A percentile compares a stretch with the other conserved stretches of the same genome.
These are phyloP conservation scores for Lasiurus cinereus DNA, from an alignment of 2,113 vertebrate genomes.

Conservation along the genomic window DNA sequence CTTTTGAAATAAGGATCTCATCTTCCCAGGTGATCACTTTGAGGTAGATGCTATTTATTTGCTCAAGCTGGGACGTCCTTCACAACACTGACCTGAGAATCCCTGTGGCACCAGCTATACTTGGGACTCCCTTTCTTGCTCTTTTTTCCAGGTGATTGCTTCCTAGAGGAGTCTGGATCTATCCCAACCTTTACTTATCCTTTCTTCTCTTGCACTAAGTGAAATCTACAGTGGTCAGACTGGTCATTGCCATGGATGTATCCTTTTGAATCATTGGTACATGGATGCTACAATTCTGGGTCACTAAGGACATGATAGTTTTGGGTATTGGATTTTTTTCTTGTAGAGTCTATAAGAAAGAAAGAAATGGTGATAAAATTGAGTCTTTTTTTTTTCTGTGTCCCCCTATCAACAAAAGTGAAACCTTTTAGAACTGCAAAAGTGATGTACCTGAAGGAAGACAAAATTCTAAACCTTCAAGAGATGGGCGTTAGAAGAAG, in stretches of 20 bases:
- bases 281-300: background rate
- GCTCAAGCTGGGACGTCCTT: background rate
- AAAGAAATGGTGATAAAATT: background rate
- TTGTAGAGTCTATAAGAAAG: background rate
- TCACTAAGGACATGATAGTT: background rate
- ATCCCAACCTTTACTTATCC: background rate
- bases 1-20: background rate
- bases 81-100: background rate
- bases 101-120: background rate
- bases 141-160: background rate
- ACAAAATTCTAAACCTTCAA: background rate
- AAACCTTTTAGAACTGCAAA: background rate
- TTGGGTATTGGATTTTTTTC: background rate
- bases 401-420: background rate
- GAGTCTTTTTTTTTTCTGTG: background rate
- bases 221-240: background rate
- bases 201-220: background rate
- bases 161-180: background rate
- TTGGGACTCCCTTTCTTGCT: background rate
- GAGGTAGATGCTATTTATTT: background rate
- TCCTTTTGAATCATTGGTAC: background rate
- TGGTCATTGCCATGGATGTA: background rate
- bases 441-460: background rate
- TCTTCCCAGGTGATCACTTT: background rate
- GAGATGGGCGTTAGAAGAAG: background rate